Percentiles rank a stretch among this genome's conserved stretches.
Evolutionary conservation across 2,113 vertebrate species (phyloP).

Genomic region (Stegostoma tigrinum): DNA sequence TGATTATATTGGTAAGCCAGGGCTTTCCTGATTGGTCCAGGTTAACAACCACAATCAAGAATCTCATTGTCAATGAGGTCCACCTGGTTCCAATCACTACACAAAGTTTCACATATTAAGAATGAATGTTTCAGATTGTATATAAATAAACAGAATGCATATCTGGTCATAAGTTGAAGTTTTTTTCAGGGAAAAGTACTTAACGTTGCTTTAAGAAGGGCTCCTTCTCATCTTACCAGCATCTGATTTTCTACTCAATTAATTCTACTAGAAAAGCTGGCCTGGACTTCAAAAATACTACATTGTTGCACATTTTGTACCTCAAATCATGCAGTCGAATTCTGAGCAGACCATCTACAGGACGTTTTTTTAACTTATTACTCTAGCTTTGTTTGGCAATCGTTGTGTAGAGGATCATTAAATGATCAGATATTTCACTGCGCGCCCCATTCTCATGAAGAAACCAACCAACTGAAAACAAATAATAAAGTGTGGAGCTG

Average conservation of each 20-base stretch:
- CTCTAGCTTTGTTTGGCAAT: neutral
- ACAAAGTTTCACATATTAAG: neutral
- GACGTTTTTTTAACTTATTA: conserved; percentile 1
- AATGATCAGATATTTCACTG: neutral
- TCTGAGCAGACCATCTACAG: neutral
- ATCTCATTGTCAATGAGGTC: too few relatives aligned
- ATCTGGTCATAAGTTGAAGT: neutral
- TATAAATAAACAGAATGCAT: neutral
- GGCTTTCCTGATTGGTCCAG: too few relatives aligned
- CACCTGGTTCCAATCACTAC: too few relatives aligned
- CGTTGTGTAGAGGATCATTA: neutral
- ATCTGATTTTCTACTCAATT: neutral
- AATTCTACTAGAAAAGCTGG: neutral
- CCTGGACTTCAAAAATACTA: neutral
- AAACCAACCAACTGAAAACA: too few relatives aligned
- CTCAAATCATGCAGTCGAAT: neutral
- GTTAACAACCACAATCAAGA: too few relatives aligned
- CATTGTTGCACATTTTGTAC: neutral
- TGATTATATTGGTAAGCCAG: too few relatives aligned
- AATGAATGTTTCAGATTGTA: neutral
- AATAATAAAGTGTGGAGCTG: too few relatives aligned
- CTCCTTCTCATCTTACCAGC: neutral
- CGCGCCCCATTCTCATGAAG: neutral
- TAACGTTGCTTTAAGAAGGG: neutral
- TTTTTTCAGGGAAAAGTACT: neutral